These are phyloP conservation scores for Bombus ignitus DNA, from an alignment of 1,140 invertebrate species.

Conservation along the genomic window DNA sequence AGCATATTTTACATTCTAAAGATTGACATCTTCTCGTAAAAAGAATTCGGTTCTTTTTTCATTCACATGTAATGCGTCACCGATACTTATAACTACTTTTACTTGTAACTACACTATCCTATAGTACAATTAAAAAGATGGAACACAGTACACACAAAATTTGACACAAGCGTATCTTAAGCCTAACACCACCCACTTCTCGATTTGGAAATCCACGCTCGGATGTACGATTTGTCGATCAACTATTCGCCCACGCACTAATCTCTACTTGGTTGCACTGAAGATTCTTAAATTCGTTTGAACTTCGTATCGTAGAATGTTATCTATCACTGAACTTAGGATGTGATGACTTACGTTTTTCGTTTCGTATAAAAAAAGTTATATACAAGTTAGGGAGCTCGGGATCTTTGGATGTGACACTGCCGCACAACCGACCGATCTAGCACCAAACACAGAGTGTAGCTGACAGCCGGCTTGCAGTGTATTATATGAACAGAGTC, in stretches of 20 bases:
- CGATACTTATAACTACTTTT: background rate
- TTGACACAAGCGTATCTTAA: constrained; percentile 16
- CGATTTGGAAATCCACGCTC: constrained; percentile 39
- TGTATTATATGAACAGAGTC: constrained; percentile 79
- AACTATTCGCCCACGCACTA: constrained; percentile 51
- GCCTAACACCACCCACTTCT: constrained; percentile 44
- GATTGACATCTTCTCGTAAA: background rate
- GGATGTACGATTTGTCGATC: background rate
- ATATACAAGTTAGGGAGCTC: constrained; percentile 73
- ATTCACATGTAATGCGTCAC: background rate
- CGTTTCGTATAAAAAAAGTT: constrained; percentile 71
- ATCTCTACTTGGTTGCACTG: constrained; percentile 24
- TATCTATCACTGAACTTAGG: constrained; percentile 29
- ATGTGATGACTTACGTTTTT: constrained; percentile 73
- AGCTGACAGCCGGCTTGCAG: constrained; percentile 70
- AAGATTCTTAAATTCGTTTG: background rate
- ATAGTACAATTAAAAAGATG: background rate
- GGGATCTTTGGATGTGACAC: constrained; percentile 58
- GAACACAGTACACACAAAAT: constrained; percentile 44
- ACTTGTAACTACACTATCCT: background rate
- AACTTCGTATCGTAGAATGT: background rate
- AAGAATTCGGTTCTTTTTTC: background rate
- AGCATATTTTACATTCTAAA: background rate
- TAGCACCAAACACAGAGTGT: constrained; percentile 79
- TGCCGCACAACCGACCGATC: constrained; percentile 62